Conservation (phyloP, 2,113 vertebrate species). For the Mellivora capensis region DNA sequence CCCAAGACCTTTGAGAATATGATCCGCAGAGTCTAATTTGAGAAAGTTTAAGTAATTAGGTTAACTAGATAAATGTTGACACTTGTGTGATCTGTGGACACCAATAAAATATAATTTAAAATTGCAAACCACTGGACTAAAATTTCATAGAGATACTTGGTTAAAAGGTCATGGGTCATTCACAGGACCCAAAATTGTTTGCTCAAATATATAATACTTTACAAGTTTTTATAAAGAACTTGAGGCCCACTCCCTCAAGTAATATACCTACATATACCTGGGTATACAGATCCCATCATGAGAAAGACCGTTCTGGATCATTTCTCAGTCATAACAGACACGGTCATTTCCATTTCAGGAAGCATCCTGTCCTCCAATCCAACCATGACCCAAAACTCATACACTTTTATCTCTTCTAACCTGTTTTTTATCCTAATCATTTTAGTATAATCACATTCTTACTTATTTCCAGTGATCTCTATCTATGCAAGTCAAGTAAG, state of each 20-base stretch:
- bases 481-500: background rate
- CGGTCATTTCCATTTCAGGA: background rate
- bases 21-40: background rate
- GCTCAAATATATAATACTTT: background rate
- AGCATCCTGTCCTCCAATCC: background rate
- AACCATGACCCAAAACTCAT: background rate
- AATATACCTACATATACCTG: background rate
- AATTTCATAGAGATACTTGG: background rate
- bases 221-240: background rate
- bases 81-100: background rate
- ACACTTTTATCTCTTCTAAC: background rate
- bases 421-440: background rate
- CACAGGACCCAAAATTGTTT: background rate
- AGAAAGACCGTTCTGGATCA: background rate
- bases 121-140: background rate
- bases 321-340: background rate
- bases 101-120: background rate
- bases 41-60: background rate
- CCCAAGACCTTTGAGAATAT: background rate
- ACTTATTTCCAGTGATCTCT: background rate
- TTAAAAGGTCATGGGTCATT: background rate
- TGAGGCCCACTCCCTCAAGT: background rate
- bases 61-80: background rate
- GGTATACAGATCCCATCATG: background rate
- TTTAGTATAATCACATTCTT: background rate